Percentiles rank a stretch among this genome's conserved stretches.
These are phyloP conservation scores for Scytalopus superciliaris DNA, from an alignment of 2,113 vertebrate species.

Conservation along the genomic window DNA sequence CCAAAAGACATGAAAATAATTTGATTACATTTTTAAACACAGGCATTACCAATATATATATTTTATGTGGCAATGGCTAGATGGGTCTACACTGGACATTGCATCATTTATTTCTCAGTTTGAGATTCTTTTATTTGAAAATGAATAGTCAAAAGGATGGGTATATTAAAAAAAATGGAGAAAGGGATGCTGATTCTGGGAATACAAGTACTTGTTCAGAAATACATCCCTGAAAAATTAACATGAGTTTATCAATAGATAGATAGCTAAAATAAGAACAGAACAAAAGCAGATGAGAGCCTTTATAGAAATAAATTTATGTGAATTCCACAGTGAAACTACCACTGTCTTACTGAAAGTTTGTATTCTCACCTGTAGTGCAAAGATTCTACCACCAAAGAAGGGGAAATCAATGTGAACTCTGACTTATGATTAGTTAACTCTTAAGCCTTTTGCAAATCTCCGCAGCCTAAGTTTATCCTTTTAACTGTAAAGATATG, in stretches of 20 bases:
- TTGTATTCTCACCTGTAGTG: not conserved
- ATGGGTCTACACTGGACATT: accelerated
- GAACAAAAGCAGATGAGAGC: not conserved
- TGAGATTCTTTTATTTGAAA: not conserved
- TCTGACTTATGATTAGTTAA: slow-evolving; percentile 46
- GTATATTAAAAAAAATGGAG: not conserved
- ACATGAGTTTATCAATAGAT: not conserved
- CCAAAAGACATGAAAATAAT: not conserved
- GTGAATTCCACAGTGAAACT: not conserved
- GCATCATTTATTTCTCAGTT: not conserved
- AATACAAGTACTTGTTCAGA: not conserved
- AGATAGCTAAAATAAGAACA: not conserved
- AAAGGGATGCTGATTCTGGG: not conserved
- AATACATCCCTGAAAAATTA: not conserved
- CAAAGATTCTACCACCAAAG: not conserved
- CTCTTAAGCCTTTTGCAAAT: slow-evolving; percentile 33
- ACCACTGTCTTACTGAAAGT: not conserved
- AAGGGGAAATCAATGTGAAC: slow-evolving; percentile 39
- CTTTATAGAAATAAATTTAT: not conserved
- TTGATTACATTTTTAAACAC: accelerated
- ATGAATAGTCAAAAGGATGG: not conserved
- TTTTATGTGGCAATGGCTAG: not conserved
- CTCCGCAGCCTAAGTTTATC: not conserved
- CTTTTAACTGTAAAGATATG: slow-evolving; percentile 10
- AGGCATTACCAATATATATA: not conserved